Conservation (phyloP, 2,797 vertebrate genomes). For the Pseudomugil tenellus region DNA sequence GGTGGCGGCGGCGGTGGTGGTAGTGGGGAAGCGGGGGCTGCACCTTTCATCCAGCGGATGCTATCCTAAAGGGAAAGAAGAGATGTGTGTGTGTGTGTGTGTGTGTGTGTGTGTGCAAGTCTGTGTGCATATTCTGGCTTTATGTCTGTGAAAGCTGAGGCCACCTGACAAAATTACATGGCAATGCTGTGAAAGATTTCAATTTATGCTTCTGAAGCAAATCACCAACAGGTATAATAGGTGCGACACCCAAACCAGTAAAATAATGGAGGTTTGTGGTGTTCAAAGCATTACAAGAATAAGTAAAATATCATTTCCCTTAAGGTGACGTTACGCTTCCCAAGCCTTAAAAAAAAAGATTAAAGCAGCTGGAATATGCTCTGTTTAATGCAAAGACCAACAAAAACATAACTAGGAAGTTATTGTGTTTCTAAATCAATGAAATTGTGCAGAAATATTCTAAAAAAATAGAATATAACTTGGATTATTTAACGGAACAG, state of each 20-base stretch:
- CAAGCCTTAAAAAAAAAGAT: not conserved
- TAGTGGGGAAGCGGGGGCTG: constrained; percentile 17
- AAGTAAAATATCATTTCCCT: not conserved
- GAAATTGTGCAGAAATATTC: not conserved
- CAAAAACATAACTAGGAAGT: not conserved
- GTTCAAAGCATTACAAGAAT: constrained; percentile 2
- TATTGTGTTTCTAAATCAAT: not conserved
- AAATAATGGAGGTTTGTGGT: constrained; percentile 3
- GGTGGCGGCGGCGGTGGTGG: constrained; percentile 22
- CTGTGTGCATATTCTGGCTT: constrained; percentile 18
- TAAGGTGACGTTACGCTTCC: not conserved
- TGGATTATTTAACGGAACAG: not conserved
- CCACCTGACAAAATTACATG: constrained; percentile 8
- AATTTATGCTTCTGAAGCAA: constrained; percentile 9
- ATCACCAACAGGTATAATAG: constrained; percentile 14
- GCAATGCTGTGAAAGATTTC: not conserved
- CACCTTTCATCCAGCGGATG: constrained; percentile 74
- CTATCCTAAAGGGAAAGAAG: constrained; percentile 63
- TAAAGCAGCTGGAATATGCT: not conserved
- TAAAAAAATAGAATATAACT: not conserved
- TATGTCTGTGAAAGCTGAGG: constrained; percentile 20
- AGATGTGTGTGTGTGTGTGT: constrained; percentile 23
- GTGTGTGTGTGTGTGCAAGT: constrained; percentile 5
- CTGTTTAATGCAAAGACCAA: not conserved
- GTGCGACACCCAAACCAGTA: not conserved